Conservation (phyloP, 2,113 vertebrate species). For the Dasypus novemcinctus region DNA sequence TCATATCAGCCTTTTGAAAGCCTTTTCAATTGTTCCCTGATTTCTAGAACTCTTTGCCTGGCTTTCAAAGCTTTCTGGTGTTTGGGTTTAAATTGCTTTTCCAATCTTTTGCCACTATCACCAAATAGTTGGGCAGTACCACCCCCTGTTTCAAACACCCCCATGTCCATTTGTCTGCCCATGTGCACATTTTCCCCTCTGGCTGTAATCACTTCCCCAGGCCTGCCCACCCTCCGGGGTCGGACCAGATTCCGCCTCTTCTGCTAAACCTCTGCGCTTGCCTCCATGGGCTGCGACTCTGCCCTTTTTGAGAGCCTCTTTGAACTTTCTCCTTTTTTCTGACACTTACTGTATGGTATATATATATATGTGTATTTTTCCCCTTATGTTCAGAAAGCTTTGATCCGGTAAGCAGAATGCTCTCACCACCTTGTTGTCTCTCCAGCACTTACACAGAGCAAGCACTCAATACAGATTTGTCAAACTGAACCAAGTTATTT, state of each 20-base stretch:
- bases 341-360: not conserved
- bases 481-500: fast-evolving
- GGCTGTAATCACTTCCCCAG: not conserved
- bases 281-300: not conserved
- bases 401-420: not conserved
- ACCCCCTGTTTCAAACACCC: not conserved
- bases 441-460: not conserved
- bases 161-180: fast-evolving
- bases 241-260: not conserved
- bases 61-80: no score
- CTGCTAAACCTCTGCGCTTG: not conserved
- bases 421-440: not conserved
- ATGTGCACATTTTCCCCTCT: not conserved
- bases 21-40: no score
- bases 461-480: not conserved
- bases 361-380: no score
- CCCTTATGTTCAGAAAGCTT: not conserved
- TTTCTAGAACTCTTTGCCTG: no score
- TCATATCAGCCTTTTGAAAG: no score
- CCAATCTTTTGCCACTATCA: no score
- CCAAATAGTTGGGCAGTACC: not conserved
- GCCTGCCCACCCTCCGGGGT: not conserved
- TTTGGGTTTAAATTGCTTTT: no score
- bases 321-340: not conserved
- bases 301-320: not conserved